These are phyloP conservation scores for Synergus laeviventris DNA, from an alignment of 2,888 invertebrate species.

Conservation along the genomic window DNA sequence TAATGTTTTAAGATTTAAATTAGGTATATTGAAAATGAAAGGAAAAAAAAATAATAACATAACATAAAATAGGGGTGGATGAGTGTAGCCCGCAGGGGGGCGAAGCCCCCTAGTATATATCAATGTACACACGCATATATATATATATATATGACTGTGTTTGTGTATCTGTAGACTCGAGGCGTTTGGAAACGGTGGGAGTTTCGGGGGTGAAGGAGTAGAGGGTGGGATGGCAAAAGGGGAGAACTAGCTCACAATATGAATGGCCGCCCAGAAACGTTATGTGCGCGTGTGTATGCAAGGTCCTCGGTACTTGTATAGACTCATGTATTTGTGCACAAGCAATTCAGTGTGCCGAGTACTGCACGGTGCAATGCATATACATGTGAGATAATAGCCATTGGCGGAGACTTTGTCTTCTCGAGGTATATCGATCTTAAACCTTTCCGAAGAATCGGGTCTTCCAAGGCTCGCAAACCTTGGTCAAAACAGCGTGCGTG, in stretches of 20 bases:
- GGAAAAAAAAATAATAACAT: too few species aligned
- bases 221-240: slow-evolving; percentile 44
- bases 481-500: too few species aligned
- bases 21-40: too few species aligned
- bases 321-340: slow-evolving; percentile 59
- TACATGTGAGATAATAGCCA: slow-evolving; percentile 69
- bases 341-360: slow-evolving; percentile 64
- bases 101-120: too few species aligned
- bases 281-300: slow-evolving; percentile 45
- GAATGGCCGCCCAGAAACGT: slow-evolving; percentile 70
- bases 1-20: too few species aligned
- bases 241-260: slow-evolving; percentile 68
- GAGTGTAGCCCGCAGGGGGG: too few species aligned
- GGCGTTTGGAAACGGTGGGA: slow-evolving; percentile 35
- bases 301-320: slow-evolving; percentile 35
- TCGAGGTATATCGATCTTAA: slow-evolving; percentile 40
- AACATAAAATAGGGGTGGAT: too few species aligned
- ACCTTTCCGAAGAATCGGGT: not conserved
- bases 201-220: slow-evolving; percentile 44
- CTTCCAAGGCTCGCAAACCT: slow-evolving; percentile 2
- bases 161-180: too few species aligned
- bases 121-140: too few species aligned
- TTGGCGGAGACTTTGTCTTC: slow-evolving; percentile 66
- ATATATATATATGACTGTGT: too few species aligned
- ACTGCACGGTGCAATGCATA: slow-evolving; percentile 60